Percentiles rank a stretch among this genome's conserved stretches.
These are phyloP conservation scores for Galbula dea DNA, from an alignment of 2,113 vertebrate species.

Conservation along the genomic window DNA sequence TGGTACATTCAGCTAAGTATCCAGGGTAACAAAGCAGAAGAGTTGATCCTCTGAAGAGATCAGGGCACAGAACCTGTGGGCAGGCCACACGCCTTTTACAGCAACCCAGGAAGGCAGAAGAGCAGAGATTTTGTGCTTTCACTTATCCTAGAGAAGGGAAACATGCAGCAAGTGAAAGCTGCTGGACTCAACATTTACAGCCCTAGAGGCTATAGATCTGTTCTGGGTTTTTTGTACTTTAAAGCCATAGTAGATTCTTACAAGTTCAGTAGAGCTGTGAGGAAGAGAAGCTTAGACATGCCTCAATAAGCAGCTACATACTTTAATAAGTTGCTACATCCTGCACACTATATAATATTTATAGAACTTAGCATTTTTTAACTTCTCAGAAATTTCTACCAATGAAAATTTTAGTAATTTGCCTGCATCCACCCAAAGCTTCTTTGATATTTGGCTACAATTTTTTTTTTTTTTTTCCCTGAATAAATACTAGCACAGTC, in stretches of 20 bases:
- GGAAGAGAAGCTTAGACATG: neutral
- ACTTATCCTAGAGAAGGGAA: neutral
- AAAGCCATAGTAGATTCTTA: neutral
- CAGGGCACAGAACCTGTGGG: neutral
- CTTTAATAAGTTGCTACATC: conserved; percentile 1
- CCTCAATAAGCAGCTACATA: neutral
- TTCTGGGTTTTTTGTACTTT: neutral
- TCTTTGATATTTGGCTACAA: neutral
- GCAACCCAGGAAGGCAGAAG: neutral
- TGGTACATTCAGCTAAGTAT: neutral
- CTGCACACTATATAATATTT: conserved; percentile 11
- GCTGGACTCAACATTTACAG: neutral
- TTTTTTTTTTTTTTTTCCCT: neutral
- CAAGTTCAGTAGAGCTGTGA: neutral
- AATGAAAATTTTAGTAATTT: neutral
- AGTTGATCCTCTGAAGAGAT: neutral
- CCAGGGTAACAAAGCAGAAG: neutral
- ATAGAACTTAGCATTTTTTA: neutral
- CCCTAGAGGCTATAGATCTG: neutral
- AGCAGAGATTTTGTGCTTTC: neutral
- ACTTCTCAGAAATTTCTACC: conserved; percentile 6
- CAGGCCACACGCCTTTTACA: neutral
- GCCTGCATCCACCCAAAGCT: accelerated
- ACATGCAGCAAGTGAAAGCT: neutral
- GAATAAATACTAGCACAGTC: neutral